Conservation (phyloP, 1,140 invertebrate genomes). For the Bombyx mori region DNA sequence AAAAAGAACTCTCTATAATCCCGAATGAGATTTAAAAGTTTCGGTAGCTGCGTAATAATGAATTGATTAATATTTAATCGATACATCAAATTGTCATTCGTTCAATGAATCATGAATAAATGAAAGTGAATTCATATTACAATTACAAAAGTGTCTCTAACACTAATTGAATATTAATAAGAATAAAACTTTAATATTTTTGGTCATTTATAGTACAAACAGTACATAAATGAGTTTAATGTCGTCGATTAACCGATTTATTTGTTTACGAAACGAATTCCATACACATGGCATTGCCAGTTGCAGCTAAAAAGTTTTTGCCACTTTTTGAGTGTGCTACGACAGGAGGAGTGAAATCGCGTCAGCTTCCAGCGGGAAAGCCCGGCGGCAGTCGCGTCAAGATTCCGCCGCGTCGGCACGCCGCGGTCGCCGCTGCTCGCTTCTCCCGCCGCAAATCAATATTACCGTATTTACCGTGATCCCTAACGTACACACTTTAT, state of each 20-base stretch:
- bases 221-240: too few relatives aligned
- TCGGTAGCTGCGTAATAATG: too few relatives aligned
- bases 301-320: background rate
- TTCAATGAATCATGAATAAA: too few relatives aligned
- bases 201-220: too few relatives aligned
- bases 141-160: too few relatives aligned
- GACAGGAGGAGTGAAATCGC: conserved; percentile 4
- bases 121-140: too few relatives aligned
- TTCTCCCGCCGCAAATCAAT: conserved; percentile 41
- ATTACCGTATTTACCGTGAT: conserved; percentile 24
- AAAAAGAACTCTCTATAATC: too few relatives aligned
- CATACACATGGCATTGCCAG: background rate
- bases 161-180: too few relatives aligned
- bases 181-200: too few relatives aligned
- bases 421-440: conserved; percentile 23
- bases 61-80: too few relatives aligned
- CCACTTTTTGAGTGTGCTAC: conserved; percentile 3
- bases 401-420: conserved; percentile 39
- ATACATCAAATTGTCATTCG: too few relatives aligned
- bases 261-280: background rate
- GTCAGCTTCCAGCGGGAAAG: conserved; percentile 27
- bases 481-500: conserved; percentile 36
- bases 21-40: too few relatives aligned
- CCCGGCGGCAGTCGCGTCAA: conserved; percentile 38
- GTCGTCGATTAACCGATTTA: background rate